phyloP scores from a whole-genome alignment of 2,797 vertebrate species.

The Scolopax rusticola region DNA sequence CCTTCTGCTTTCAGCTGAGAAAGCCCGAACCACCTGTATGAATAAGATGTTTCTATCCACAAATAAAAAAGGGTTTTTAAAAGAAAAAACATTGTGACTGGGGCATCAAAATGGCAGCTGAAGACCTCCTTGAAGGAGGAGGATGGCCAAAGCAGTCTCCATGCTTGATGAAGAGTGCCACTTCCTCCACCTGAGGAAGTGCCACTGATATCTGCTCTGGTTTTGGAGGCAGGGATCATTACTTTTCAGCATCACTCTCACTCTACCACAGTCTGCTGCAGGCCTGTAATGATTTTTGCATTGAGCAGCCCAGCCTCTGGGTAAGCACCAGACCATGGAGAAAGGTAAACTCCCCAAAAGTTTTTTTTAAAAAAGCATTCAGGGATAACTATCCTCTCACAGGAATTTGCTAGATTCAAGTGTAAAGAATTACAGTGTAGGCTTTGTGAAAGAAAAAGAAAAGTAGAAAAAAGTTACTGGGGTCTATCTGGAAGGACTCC shows the following conservation, averaged over 20 bases:
- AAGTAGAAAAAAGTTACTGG: background rate
- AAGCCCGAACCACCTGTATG: background rate
- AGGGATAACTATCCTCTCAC: background rate
- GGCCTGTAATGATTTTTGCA: background rate
- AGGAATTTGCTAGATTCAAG: background rate
- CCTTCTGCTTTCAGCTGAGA: background rate
- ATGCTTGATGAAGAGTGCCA: background rate
- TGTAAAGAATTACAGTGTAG: background rate
- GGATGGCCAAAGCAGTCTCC: fast-evolving
- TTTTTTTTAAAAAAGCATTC: background rate
- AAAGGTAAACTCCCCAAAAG: background rate
- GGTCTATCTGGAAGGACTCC: background rate
- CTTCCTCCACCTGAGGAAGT: background rate
- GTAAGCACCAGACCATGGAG: background rate
- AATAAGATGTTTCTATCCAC: background rate
- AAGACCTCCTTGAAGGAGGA: background rate
- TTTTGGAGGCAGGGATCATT: background rate
- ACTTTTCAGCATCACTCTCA: background rate
- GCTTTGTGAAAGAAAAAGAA: background rate
- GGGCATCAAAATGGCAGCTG: background rate
- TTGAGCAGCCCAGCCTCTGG: background rate
- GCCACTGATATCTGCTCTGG: background rate
- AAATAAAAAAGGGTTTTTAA: background rate
- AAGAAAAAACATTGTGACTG: background rate
- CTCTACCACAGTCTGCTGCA: background rate